phyloP scores from a whole-genome alignment of 2,113 vertebrate species.

The Mobula hypostoma region DNA sequence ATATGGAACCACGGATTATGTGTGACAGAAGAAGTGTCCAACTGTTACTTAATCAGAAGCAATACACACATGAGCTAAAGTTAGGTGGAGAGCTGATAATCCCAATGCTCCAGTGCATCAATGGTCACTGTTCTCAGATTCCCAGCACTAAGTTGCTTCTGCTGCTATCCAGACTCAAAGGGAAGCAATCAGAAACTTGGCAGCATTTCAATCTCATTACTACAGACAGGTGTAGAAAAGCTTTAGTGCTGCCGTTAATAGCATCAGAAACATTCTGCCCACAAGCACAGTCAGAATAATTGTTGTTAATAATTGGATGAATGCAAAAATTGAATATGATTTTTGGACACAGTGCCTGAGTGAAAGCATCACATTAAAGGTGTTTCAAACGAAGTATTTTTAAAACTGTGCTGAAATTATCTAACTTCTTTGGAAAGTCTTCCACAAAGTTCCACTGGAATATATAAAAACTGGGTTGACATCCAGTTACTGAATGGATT shows the following conservation, averaged over 20 bases:
- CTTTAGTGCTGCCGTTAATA: background rate
- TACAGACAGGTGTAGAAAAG: background rate
- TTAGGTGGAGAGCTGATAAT: background rate
- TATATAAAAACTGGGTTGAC: background rate
- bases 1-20: background rate
- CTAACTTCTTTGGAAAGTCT: background rate
- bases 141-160: background rate
- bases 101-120: background rate
- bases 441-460: background rate
- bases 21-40: background rate
- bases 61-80: background rate
- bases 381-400: slow-evolving; percentile 16
- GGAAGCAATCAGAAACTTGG: background rate
- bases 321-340: background rate
- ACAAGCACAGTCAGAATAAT: slow-evolving; percentile 8
- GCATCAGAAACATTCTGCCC: background rate
- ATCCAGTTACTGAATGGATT: background rate
- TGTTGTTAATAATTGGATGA: slow-evolving; percentile 6
- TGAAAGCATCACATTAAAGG: background rate
- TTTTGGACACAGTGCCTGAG: background rate
- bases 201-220: background rate
- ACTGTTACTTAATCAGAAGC: background rate
- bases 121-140: background rate
- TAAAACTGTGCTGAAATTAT: background rate
- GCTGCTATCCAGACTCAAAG: background rate